A percentile compares a stretch with the other conserved stretches of the same genome.
Evolutionary conservation across 2,113 vertebrate species (phyloP).

Genomic region (Girardinichthys multiradiatus): DNA sequence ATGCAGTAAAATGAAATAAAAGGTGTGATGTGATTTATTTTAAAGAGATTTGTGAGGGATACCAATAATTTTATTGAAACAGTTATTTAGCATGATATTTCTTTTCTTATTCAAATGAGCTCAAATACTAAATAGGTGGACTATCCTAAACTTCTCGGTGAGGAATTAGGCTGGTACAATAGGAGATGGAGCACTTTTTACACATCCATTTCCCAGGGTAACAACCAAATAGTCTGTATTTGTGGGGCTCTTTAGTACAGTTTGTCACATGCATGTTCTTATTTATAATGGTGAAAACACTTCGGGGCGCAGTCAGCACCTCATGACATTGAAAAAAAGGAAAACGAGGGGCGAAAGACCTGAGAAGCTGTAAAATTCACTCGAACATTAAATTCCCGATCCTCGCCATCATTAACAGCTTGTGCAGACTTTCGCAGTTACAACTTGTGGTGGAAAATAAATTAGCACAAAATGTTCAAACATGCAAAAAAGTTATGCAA

Average conservation of each 20-base stretch:
- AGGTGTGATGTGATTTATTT: too few relatives aligned
- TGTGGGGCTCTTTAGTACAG: neutral
- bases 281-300: neutral
- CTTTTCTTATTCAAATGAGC: too few relatives aligned
- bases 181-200: too few relatives aligned
- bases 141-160: too few relatives aligned
- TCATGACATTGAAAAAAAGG: slow-evolving; percentile 18
- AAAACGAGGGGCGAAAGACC: neutral
- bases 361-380: slow-evolving; percentile 16
- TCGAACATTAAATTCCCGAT: slow-evolving; percentile 4
- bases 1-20: too few relatives aligned
- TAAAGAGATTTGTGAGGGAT: too few relatives aligned
- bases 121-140: too few relatives aligned
- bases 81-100: too few relatives aligned
- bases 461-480: slow-evolving; percentile 47
- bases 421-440: slow-evolving; percentile 7
- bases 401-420: slow-evolving; percentile 10
- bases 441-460: slow-evolving; percentile 38
- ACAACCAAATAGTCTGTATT: too few relatives aligned
- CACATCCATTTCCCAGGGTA: too few relatives aligned
- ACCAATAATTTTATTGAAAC: too few relatives aligned
- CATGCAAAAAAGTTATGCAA: slow-evolving; percentile 14
- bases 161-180: too few relatives aligned
- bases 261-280: neutral
- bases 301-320: neutral